Conservation (phyloP, 2,888 invertebrate species). For the Chrysopilus asiliformis region DNA sequence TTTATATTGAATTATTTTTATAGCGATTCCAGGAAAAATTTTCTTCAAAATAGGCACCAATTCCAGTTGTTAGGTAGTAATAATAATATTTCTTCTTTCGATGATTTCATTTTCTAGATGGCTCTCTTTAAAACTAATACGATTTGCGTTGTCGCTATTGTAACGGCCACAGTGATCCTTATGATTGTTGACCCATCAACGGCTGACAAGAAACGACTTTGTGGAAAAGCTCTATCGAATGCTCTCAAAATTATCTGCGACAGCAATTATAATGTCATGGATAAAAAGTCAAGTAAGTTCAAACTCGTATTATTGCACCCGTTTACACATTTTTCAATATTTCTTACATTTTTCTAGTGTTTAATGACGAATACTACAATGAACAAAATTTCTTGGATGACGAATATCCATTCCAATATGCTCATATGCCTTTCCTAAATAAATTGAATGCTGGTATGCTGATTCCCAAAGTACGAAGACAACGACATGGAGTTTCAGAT, state of each 20-base stretch:
- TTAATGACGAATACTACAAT: not conserved
- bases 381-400: not conserved
- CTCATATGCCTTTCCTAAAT: not conserved
- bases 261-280: not conserved
- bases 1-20: too few relatives aligned
- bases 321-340: too few relatives aligned
- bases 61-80: too few relatives aligned
- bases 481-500: conserved; percentile 4
- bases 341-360: too few relatives aligned
- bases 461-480: conserved; percentile 1
- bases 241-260: not conserved
- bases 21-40: too few relatives aligned
- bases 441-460: not conserved
- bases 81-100: too few relatives aligned
- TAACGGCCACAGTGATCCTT: not conserved
- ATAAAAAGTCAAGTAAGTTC: not conserved
- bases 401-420: not conserved
- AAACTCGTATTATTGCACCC: too few relatives aligned
- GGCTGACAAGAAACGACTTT: not conserved
- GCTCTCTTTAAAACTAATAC: not conserved
- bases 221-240: not conserved
- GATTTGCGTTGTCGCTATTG: not conserved
- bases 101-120: too few relatives aligned
- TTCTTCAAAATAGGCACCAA: too few relatives aligned
- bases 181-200: not conserved